Evolutionary conservation across 2,888 invertebrate genomes (phyloP).

Genomic region (Ecliptopera silaceata): DNA sequence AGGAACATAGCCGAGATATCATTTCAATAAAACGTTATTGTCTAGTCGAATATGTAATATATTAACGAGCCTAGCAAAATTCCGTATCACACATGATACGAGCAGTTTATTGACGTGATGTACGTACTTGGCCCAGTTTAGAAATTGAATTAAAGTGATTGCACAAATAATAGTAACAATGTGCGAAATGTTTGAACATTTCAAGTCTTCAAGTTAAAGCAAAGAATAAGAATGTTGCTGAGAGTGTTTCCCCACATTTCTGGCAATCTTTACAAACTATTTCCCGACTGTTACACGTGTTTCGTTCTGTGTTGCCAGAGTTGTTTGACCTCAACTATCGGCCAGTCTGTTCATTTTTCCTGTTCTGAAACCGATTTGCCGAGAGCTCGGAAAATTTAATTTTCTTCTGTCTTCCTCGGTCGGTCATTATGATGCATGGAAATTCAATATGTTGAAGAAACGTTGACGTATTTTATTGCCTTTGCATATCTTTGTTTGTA

Average conservation of each 20-base stretch:
- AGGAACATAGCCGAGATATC: slow-evolving; percentile 30
- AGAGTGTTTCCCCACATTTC: slow-evolving; percentile 10
- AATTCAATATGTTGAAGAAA: slow-evolving; percentile 18
- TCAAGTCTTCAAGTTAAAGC: not conserved
- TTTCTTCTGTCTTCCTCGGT: slow-evolving; percentile 25
- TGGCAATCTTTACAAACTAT: slow-evolving; percentile 10
- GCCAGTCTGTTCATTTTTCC: slow-evolving; percentile 35
- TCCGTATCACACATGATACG: slow-evolving; percentile 31
- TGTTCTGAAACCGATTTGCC: slow-evolving; percentile 41
- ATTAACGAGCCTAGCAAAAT: slow-evolving; percentile 31
- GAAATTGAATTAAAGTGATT: slow-evolving; percentile 33
- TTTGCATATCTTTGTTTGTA: not conserved
- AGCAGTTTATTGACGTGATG: slow-evolving; percentile 33
- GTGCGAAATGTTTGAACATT: not conserved
- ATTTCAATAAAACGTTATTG: slow-evolving; percentile 33
- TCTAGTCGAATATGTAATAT: slow-evolving; percentile 11
- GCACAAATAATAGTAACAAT: slow-evolving; percentile 11
- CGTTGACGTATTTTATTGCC: not conserved
- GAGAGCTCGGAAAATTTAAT: slow-evolving; percentile 41
- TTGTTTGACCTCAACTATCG: slow-evolving; percentile 17
- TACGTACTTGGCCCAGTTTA: slow-evolving; percentile 30
- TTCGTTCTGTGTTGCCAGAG: slow-evolving; percentile 21
- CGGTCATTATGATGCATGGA: slow-evolving; percentile 17
- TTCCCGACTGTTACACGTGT: slow-evolving; percentile 18
- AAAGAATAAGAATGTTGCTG: not conserved